Base-by-base conservation (phyloP, 2,888 invertebrate species). In the Octodonta nipae region DNA sequence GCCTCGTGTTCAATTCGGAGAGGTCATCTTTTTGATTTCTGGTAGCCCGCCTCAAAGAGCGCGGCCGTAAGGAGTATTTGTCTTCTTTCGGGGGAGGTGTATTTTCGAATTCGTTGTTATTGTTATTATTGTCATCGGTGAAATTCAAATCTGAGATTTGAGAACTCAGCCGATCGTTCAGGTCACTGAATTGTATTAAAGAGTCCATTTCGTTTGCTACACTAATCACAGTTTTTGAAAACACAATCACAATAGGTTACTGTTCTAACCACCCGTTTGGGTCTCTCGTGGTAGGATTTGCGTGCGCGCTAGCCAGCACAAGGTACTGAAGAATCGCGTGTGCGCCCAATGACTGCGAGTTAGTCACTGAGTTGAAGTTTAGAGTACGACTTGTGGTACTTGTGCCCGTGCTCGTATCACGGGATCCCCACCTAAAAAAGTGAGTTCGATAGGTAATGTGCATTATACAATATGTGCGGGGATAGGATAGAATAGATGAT, bases 21-120 rank as follows among this genome's bases (percentile, higher is more conserved):
- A 38, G 33, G 7, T 26, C 31, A 44, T 57, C 46, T 55, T 55
- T 43, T 54, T 54, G 36, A 10, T 43, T 28, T 32, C 66, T 65
- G 14, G 68, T 65, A 32, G 67, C 61, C 47, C 71, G 70, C 33
- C 75, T 66, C 40, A 75, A 64, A 14, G 78, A 75, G 5, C 75
- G 64, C 30, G 74, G 74, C 20, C 81, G 63, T 37, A 81, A 60
- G 11, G 78, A 78, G 58, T 80, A 81, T 51, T 78, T 73, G 46
- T 74, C 74, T 42, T 49, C 64, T 38, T 54, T 60, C 34, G 32
- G 32, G 11, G 43, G 39, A 4, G 40, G 15, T 26, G 43, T 42
- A 28, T 37, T 44, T 30, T 36, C 50, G 34, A 44, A 46, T 25
- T 52, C 53, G 28, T 54, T 55, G 36, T 63, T 60, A 41, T 57